Evolutionary conservation across 2,113 vertebrate genomes (phyloP).

Genomic region (Coryphaenoides rupestris): DNA sequence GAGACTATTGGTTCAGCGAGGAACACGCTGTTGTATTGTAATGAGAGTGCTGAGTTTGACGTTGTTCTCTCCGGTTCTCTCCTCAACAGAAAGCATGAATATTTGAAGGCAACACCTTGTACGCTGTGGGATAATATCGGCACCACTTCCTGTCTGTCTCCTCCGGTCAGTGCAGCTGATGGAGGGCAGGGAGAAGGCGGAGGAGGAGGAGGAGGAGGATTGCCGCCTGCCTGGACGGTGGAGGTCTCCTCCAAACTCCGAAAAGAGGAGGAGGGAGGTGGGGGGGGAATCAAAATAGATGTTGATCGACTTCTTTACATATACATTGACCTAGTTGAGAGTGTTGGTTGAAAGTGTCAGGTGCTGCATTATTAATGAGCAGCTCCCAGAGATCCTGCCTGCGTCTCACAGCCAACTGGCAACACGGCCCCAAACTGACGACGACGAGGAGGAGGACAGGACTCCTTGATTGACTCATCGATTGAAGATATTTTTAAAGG

Average conservation of each 20-base stretch:
- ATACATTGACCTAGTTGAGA: slow-evolving; percentile 82
- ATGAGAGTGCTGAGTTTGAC: too few relatives aligned
- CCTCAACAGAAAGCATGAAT: too few relatives aligned
- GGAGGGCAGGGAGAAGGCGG: too few relatives aligned
- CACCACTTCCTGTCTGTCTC: too few relatives aligned
- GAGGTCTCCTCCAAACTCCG: slow-evolving; percentile 34
- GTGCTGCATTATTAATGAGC: slow-evolving; percentile 80
- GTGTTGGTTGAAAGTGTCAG: slow-evolving; percentile 78
- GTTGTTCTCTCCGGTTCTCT: too few relatives aligned
- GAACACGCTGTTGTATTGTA: too few relatives aligned
- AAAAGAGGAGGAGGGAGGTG: slow-evolving; percentile 62
- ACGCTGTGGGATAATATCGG: too few relatives aligned
- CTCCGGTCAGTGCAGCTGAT: too few relatives aligned
- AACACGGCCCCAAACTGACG: slow-evolving; percentile 74
- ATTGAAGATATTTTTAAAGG: slow-evolving; percentile 86
- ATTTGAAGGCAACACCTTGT: too few relatives aligned
- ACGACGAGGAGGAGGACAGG: slow-evolving; percentile 69
- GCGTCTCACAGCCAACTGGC: slow-evolving; percentile 78
- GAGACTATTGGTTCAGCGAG: too few relatives aligned
- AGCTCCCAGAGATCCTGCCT: slow-evolving; percentile 77
- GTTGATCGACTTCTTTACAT: slow-evolving; percentile 73
- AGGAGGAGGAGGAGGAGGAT: too few relatives aligned
- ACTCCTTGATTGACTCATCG: slow-evolving; percentile 82
- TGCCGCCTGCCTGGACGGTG: slow-evolving; percentile 62
- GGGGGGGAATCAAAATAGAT: slow-evolving; percentile 69